Percentiles rank a stretch among this genome's conserved stretches.
Evolutionary conservation across 92 coral and sea anemone species (phyloP).

Genomic region (Ricordea florida): DNA sequence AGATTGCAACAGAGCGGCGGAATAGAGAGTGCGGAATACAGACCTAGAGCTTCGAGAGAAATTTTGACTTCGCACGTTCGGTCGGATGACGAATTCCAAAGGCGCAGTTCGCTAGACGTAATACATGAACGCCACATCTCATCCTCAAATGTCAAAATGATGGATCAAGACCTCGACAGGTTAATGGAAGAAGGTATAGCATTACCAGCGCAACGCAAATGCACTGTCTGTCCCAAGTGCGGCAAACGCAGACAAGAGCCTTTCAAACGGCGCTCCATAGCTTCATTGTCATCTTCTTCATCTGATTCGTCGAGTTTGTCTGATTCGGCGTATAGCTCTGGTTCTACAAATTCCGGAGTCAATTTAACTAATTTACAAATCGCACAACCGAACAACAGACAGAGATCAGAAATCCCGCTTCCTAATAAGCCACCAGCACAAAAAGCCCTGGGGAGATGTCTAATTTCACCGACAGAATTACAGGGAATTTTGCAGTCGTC

Average conservation of each 20-base stretch:
- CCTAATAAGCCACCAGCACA: no score
- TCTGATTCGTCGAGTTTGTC: slow-evolving; percentile 83
- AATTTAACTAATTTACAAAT: not conserved
- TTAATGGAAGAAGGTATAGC: slow-evolving; percentile 4
- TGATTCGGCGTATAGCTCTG: slow-evolving; percentile 72
- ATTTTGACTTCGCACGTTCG: slow-evolving; percentile 20
- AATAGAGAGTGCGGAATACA: not conserved
- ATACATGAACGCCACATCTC: not conserved
- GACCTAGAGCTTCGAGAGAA: slow-evolving; percentile 43
- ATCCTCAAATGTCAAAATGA: slow-evolving; percentile 11
- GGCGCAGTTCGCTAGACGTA: slow-evolving; percentile 33
- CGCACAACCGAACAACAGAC: not conserved
- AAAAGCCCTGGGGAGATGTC: no score
- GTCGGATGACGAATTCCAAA: slow-evolving; percentile 2
- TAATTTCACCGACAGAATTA: no score
- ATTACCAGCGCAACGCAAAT: slow-evolving; percentile 10
- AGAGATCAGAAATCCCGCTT: no score
- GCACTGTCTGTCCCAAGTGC: slow-evolving; percentile 64
- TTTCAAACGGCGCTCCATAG: slow-evolving; percentile 65
- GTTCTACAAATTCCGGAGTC: slow-evolving; percentile 26
- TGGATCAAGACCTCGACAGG: slow-evolving; percentile 4
- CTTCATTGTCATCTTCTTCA: slow-evolving; percentile 78
- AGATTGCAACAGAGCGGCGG: slow-evolving; percentile 38
- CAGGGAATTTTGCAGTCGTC: not conserved
- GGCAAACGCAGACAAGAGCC: slow-evolving; percentile 52